Base-by-base conservation (phyloP, 2,113 vertebrate genomes). In the Hippocampus comes region DNA sequence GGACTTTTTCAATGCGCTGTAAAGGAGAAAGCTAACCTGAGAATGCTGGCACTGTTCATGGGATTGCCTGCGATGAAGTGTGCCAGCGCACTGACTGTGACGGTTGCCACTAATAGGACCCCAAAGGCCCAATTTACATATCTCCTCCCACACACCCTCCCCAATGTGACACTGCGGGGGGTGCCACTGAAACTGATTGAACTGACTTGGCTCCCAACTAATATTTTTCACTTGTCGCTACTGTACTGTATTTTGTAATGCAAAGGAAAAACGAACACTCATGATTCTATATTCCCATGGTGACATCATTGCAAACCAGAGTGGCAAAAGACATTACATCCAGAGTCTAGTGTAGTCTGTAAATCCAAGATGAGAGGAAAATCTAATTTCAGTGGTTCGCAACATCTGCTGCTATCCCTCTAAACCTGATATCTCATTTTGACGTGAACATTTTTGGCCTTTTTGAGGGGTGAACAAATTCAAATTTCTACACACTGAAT, bases 81-180 rank as follows among this genome's bases (percentile, higher is more conserved):
- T 68, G 82, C 74, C 61, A n/a, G 87, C 82, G 82, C 80, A 84
- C 87, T 90, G 87, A 84, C 86, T 90, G 87, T 87, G 87, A 83
- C 82, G 73, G 43, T 9, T 48, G 69, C 67, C 59, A 88, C 84
- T 89, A 89, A 90, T 79, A 89, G 78, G 79, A 70, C 78, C 72
- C 74, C 65, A 51, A 67, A 56, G 6, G 51, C 69, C 10, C 38
- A 51, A 90, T 89, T 79, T 89, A 79, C 88, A 90, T 90, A 84
- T 72, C 88, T 75, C 90, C 90, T 87, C 90, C 90, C 87, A 84
- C 84, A 67, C 43, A 30, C 21, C 77, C 81, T 77, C 77, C 78
- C 76, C 73, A 79, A 79, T 80, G 75, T 90, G 64, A 87, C 88
- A 88, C 85, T 80, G 67, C 34, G 34, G 34, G 6, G 11, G 55